Percentiles rank a stretch among this genome's conserved stretches.
These are phyloP conservation scores for Amblyjoppa proteus DNA, from an alignment of 2,888 invertebrate species.

Conservation along the genomic window DNA sequence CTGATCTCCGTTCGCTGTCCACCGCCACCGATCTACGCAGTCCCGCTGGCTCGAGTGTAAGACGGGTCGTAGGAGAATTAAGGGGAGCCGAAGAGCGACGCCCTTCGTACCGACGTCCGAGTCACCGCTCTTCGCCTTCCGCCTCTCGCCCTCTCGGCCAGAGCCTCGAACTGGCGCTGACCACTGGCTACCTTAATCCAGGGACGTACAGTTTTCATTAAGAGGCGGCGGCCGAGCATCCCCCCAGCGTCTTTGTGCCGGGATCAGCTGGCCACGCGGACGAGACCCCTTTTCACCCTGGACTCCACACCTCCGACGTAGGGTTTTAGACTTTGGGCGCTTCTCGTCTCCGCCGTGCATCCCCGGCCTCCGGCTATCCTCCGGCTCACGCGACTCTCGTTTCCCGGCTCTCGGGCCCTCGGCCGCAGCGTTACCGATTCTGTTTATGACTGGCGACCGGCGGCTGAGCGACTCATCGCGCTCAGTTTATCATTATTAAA, in stretches of 20 bases:
- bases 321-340: slow-evolving; percentile 51
- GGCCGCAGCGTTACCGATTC: slow-evolving; percentile 58
- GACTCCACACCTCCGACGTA: slow-evolving; percentile 25
- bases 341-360: not conserved
- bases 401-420: slow-evolving; percentile 28
- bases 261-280: slow-evolving; percentile 80
- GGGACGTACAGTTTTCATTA: slow-evolving; percentile 85
- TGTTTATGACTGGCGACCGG: slow-evolving; percentile 47
- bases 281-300: slow-evolving; percentile 49
- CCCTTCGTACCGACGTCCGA: slow-evolving; percentile 62
- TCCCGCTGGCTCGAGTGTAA: slow-evolving; percentile 55
- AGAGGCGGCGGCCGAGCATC: slow-evolving; percentile 73
- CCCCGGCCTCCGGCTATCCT: slow-evolving; percentile 18
- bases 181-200: slow-evolving; percentile 83
- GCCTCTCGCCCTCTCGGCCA: slow-evolving; percentile 1
- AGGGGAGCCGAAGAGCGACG: slow-evolving; percentile 48
- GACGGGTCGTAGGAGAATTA: slow-evolving; percentile 67
- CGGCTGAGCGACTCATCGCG: slow-evolving; percentile 17
- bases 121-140: slow-evolving; percentile 20
- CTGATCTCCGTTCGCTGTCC: slow-evolving; percentile 30
- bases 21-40: slow-evolving; percentile 5
- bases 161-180: slow-evolving; percentile 74
- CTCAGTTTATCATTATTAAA: slow-evolving; percentile 2
- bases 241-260: slow-evolving; percentile 80
- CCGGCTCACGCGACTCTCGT: slow-evolving; percentile 37